Base-by-base conservation (phyloP, 1,140 invertebrate species). In the Pentalonia nigronervosa region DNA sequence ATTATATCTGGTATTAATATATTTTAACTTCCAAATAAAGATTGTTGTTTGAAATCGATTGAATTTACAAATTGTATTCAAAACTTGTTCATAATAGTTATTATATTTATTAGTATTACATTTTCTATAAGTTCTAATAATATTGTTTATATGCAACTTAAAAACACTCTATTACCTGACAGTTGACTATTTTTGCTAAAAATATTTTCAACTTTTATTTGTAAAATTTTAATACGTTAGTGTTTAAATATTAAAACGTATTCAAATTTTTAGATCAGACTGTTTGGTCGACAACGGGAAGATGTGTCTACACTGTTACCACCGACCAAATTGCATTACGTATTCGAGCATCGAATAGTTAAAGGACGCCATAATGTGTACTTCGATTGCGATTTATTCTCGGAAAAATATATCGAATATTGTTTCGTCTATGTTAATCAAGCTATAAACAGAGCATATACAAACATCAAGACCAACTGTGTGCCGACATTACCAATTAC, bases 341-440 rank as follows among this genome's bases (percentile, higher is more conserved):
- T 97, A 7, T 96, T 97, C 21, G 97, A 97, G 94, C 96, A 97
- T 94, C 95, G 96, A 50, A 96, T 97, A 21, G 94, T 94, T 84
- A 96, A 96, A 76, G 97, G 97, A 21, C 96, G 97, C 94, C 97
- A 98, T 95, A 97, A 96, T 36, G 95, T 97, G 2, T 96, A 96
- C 34, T 98, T 98, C 95, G 97, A 97, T 95, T 98, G 97, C 94
- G 97, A 97, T n/a, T 96, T 98, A 3, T 98, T 98, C 95, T 97
- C 96, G 41, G 97, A 98, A 95, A 96, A 96, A 81, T 98, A 96
- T 94, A 96, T 98, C 56, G 97, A 98, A 94, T 98, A 98, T 94
- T 98, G 98, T 95, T 98, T 98, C 95, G 97, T 97, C 90, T 98
- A 98, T 95, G 97, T 98, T 11, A 98, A 97, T 83, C 97, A 98